These are phyloP conservation scores for Daboia siamensis DNA, from an alignment of 2,113 vertebrate genomes.

Conservation along the genomic window DNA sequence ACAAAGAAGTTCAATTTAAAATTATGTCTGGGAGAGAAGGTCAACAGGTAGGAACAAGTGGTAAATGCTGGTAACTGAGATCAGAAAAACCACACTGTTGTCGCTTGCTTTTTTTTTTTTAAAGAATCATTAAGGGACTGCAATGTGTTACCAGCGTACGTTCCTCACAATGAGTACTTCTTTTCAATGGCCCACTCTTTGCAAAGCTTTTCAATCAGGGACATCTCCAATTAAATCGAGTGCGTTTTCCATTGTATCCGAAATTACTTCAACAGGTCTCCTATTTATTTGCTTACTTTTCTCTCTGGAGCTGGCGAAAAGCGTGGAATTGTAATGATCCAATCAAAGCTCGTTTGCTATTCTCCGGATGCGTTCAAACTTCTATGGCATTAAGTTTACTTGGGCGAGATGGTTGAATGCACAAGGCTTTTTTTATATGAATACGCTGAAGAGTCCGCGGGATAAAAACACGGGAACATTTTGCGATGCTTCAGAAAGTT, in stretches of 20 bases:
- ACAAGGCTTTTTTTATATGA: constrained; percentile 8
- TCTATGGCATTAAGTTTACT: background rate
- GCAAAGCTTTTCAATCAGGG: constrained; percentile 5
- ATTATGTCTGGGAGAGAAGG: background rate
- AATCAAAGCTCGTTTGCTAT: constrained; percentile 38
- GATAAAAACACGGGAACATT: constrained; percentile 35
- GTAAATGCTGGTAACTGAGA: background rate
- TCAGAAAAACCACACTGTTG: background rate
- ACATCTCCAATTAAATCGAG: constrained; percentile 12
- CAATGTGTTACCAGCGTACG: background rate
- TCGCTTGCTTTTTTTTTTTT: background rate
- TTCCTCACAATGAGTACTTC: background rate
- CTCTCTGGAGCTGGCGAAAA: constrained; percentile 12
- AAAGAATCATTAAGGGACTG: background rate
- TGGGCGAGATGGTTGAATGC: background rate
- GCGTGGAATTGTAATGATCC: constrained; percentile 46
- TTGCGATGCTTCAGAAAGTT: constrained; percentile 38
- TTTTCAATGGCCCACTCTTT: background rate
- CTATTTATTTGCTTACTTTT: constrained; percentile 20
- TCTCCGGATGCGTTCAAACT: constrained; percentile 9
- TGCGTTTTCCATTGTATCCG: background rate
- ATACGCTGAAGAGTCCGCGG: constrained; percentile 1
- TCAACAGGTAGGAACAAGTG: background rate
- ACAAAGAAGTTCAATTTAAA: background rate
- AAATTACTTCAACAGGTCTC: background rate